A percentile compares a stretch with the other conserved stretches of the same genome.
phyloP scores from a whole-genome alignment of 1,140 invertebrate genomes.

The Drosophila sp. region DNA sequence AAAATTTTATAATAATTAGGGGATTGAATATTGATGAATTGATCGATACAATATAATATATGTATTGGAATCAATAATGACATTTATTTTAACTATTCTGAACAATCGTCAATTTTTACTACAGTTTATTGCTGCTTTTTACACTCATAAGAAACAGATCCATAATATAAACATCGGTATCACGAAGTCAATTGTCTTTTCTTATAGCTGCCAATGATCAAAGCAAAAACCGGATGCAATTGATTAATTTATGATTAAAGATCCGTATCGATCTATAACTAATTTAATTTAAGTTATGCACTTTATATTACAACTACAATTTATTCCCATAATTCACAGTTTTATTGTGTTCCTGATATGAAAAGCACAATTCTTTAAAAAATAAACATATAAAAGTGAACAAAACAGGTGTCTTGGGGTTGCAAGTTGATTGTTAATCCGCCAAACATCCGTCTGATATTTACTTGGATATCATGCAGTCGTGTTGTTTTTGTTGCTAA shows the following conservation, averaged over 20 bases:
- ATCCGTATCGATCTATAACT: not conserved
- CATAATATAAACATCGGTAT: too few relatives aligned
- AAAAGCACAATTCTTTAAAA: constrained; percentile 7
- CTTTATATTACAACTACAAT: constrained; percentile 7
- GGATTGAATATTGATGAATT: too few relatives aligned
- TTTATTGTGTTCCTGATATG: constrained; percentile 18
- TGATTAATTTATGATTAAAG: not conserved
- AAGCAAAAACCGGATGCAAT: not conserved
- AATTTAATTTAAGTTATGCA: not conserved
- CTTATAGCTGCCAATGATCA: not conserved
- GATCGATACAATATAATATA: too few relatives aligned
- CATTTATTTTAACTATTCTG: too few relatives aligned
- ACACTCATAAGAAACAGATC: too few relatives aligned
- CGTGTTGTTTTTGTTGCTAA: constrained; percentile 33
- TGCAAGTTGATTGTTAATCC: not conserved
- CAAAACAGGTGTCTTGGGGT: constrained; percentile 14
- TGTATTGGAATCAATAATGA: too few relatives aligned
- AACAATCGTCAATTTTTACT: too few relatives aligned
- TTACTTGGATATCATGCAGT: not conserved
- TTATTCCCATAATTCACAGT: constrained; percentile 14
- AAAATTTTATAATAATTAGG: too few relatives aligned
- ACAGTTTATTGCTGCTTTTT: too few relatives aligned
- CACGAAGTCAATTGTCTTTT: not conserved
- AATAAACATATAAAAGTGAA: not conserved
- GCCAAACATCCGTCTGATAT: constrained; percentile 11